Evolutionary conservation across 2,888 invertebrate genomes (phyloP).

Genomic region (Adineta ricciae): DNA sequence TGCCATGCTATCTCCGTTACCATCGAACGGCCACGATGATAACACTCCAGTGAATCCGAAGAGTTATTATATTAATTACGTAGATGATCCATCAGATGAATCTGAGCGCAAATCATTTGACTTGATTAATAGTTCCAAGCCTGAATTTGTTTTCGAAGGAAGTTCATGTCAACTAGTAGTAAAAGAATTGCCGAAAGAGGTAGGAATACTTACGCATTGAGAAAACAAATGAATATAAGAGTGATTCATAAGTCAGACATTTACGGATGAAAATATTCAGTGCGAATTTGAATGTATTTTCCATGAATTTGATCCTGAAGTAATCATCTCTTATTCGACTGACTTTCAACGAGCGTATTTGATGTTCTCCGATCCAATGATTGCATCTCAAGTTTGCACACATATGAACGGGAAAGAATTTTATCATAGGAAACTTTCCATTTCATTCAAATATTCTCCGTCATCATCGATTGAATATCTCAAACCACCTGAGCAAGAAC

Average conservation of each 20-base stretch:
- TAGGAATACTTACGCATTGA: not conserved
- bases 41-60: not conserved
- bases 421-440: not conserved
- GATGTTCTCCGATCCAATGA: not conserved
- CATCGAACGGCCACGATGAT: not conserved
- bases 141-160: not conserved
- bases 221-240: not conserved
- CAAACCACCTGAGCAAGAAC: not conserved
- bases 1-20: too few species aligned
- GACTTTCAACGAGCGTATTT: not conserved
- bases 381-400: not conserved
- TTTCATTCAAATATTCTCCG: not conserved
- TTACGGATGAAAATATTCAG: not conserved
- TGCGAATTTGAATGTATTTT: not conserved
- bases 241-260: not conserved
- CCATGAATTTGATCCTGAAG: not conserved
- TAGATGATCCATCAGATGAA: not conserved
- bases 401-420: conserved; percentile 1
- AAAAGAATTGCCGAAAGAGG: not conserved
- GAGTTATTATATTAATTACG: not conserved
- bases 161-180: not conserved
- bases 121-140: not conserved
- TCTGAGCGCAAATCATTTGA: not conserved
- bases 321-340: not conserved
- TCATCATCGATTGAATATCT: not conserved